Percentiles rank a stretch among this genome's conserved stretches.
Conservation (phyloP, 2,888 invertebrate species). For the Latrodectus elegans region DNA sequence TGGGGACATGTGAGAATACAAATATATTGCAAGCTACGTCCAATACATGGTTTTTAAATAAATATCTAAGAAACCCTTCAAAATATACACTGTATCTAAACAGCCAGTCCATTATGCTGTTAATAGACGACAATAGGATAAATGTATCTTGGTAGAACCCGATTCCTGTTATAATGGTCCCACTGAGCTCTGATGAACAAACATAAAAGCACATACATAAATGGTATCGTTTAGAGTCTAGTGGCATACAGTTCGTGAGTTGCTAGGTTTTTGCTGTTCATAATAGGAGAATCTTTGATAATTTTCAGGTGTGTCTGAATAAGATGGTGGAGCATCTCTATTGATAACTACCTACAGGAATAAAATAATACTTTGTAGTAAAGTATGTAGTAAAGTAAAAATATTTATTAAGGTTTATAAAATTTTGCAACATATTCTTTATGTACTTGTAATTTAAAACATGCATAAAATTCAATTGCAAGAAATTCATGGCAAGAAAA, state of each 20-base stretch:
- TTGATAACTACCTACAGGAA: conserved; percentile 36
- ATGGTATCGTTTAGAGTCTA: neutral
- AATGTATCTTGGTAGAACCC: neutral
- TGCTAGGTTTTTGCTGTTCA: conserved; percentile 42
- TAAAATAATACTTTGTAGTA: too few species aligned
- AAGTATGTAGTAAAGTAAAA: too few species aligned
- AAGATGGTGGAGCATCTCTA: conserved; percentile 55
- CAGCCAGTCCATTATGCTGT: neutral
- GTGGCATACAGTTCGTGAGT: neutral
- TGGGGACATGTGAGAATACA: too few species aligned
- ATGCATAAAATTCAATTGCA: too few species aligned
- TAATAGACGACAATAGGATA: neutral
- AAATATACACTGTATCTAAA: neutral
- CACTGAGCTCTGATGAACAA: neutral
- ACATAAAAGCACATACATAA: neutral
- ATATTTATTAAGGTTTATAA: too few species aligned
- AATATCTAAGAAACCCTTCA: neutral
- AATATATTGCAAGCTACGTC: too few species aligned
- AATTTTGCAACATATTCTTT: too few species aligned
- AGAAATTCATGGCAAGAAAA: too few species aligned
- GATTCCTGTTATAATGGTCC: neutral
- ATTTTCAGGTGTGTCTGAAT: conserved; percentile 54
- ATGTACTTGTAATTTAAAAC: too few species aligned
- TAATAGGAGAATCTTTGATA: conserved; percentile 46
- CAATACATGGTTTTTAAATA: neutral